These are phyloP conservation scores for Drosophila chauvacae DNA, from an alignment of 1,140 invertebrate genomes.

Conservation along the genomic window DNA sequence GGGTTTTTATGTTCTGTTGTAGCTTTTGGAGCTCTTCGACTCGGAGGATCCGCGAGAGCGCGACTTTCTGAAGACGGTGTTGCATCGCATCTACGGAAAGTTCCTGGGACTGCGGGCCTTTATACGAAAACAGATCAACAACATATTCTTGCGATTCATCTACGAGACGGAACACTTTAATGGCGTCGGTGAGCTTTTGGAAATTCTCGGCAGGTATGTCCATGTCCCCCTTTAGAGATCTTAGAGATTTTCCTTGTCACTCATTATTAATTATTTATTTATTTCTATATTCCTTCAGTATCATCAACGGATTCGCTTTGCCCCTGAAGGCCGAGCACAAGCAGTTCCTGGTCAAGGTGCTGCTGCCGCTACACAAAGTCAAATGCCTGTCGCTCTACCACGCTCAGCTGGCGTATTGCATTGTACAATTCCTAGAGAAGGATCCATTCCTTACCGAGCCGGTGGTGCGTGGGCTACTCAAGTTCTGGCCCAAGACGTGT, in stretches of 20 bases:
- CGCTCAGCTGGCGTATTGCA: conserved; percentile 99
- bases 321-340: conserved; percentile 99
- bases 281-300: conserved; percentile 86
- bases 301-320: conserved; percentile 99
- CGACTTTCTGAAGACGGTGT: conserved; percentile 99
- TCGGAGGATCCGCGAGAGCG: conserved; percentile 99
- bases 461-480: conserved; percentile 97
- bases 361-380: conserved; percentile 99
- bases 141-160: conserved; percentile 99
- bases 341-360: conserved; percentile 98
- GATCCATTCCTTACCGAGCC: conserved; percentile 98
- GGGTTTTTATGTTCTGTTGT: conserved; percentile 5
- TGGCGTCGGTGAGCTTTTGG: conserved; percentile 98
- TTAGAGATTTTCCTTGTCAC: not conserved
- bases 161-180: conserved; percentile 99
- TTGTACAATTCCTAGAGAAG: conserved; percentile 99
- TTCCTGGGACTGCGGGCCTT: conserved; percentile 99
- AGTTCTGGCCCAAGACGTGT: conserved; percentile 99
- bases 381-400: conserved; percentile 96
- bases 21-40: conserved; percentile 99
- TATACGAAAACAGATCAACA: conserved; percentile 99
- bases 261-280: conserved; percentile 78
- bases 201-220: conserved; percentile 95
- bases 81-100: conserved; percentile 99
- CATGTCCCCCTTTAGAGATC: not conserved